Evolutionary conservation across 2,888 invertebrate species (phyloP), one percentile per base, ranked within the genome.

Genomic region (Drosophila merina): DNA sequence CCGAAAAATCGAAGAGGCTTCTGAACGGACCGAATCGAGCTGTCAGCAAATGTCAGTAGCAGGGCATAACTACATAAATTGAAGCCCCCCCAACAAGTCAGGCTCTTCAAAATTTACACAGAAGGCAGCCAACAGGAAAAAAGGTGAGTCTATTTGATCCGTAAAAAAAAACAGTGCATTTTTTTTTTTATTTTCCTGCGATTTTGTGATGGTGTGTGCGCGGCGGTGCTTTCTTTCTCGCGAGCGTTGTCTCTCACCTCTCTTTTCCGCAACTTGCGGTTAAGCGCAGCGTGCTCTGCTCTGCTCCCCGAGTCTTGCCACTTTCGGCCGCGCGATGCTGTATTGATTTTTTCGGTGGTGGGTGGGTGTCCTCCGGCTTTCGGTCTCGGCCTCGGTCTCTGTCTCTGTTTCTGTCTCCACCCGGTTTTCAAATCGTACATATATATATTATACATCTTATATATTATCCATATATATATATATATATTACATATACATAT

Each of bases 271-370:
- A 14, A 10, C 12, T 49, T 20, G 20, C 6, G 14, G 31, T 14
- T 12, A 50, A 20, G 31, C 20, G 36, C 36, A 36, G n/a, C 33
- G 20, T 25, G 31, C 50, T 50, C 20, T 20, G 20, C 20, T 20
- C 20, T 20, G 20, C 20, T 20, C 20, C 20, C 10, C n/a, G 25
- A 45, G 33, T 28, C 36, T 44, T 54, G 33, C 60, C 73, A 63
- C 62, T 45, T 62, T 55, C 64, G 60, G 49, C 63, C 69, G 56
- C 49, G 81, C 81, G 88, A 82, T 82, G 81, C 88, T 82, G 88
- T 82, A 82, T 82, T 87, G 81, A 82, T 82, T 81, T 81, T 80
- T 79, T 72, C 73, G 67, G 82, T 72, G 75, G 64, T 60, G 70
- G 59, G 48, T 77, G 64, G 55, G 82, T 68, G 57, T 42, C 42